Evolutionary conservation across 2,888 invertebrate species (phyloP), one percentile per base, ranked within the genome.

Genomic region (Ligdia adustata): DNA sequence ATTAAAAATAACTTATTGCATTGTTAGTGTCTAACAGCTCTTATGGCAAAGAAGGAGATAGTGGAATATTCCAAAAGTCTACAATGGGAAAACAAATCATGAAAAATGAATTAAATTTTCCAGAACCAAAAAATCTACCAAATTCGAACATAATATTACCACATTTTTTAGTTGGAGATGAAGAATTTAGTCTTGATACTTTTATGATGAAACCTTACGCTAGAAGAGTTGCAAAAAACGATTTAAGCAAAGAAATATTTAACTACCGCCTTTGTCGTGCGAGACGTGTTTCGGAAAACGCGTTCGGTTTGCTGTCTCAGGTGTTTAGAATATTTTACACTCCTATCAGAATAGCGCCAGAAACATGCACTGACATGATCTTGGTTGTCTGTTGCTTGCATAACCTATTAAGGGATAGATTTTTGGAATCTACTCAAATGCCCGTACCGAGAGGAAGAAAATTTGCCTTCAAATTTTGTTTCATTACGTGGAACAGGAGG

Each of bases 241-340:
- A 52, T 34, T 31, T 31, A 50, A 42, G 37, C 15, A 56, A 55
- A 45, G 27, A 45, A 39, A 48, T 50, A 20, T 57, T 35, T 41
- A 57, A 55, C 45, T 55, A 50, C 38, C 27, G 57, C 35, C 16
- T 16, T 16, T 16, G 16, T 16, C 16, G 16, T 16, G 16, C 44
- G 1, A 40, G 59, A 29, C 50, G 52, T 38, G 46, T 51, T 34
- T 37, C 53, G 27, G 46, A 52, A 59, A 56, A 56, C 34, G 54
- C 56, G 27, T 54, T 59, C 31, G 56, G 52, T 28, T 49, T 56
- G 24, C 52, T 59, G 42, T 40, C 40, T 39, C 55, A 57, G 41
- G 49, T 57, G 33, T 57, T 61, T 35, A 57, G 53, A 60, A 24
- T 57, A 57, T 60, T 60, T 55, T 55, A 55, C 43, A 56, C 53